A percentile compares a stretch with the other conserved stretches of the same genome.
phyloP scores from a whole-genome alignment of 2,113 vertebrate species.

The Odontophorus gujanensis region DNA sequence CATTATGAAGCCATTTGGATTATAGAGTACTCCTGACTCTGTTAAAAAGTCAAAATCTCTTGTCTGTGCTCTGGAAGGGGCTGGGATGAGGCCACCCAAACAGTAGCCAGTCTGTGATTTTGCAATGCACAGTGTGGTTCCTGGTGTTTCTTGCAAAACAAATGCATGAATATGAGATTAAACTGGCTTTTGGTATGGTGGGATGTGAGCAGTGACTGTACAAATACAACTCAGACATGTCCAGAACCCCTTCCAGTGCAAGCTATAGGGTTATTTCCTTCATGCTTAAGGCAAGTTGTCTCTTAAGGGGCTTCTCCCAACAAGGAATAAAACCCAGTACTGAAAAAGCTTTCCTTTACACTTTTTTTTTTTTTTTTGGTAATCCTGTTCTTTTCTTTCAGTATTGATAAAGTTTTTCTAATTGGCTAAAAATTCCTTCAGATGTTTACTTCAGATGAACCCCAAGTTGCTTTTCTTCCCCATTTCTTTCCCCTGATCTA shows the following conservation, averaged over 20 bases:
- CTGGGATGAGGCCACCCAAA: slow-evolving; percentile 21
- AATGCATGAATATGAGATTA: not conserved
- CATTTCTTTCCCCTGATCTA: not conserved
- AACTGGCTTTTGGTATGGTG: not conserved
- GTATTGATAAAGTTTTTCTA: not conserved
- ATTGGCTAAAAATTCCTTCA: not conserved
- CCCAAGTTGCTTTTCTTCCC: not conserved
- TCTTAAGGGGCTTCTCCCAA: not conserved
- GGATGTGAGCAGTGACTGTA: not conserved
- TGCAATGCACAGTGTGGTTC: not conserved
- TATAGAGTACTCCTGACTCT: slow-evolving; percentile 34
- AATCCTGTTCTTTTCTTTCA: not conserved
- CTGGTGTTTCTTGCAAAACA: not conserved
- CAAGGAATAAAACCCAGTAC: not conserved
- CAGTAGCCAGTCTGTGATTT: not conserved
- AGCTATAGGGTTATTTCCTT: not conserved
- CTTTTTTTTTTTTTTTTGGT: not conserved
- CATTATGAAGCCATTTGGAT: slow-evolving; percentile 22
- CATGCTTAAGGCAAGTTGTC: not conserved
- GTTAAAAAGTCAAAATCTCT: slow-evolving; percentile 36
- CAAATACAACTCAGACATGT: not conserved
- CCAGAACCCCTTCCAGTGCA: not conserved
- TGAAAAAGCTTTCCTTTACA: not conserved
- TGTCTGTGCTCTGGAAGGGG: not conserved
- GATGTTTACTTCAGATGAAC: not conserved